Conservation (phyloP, 2,888 invertebrate species). For the Acleris cristana region DNA sequence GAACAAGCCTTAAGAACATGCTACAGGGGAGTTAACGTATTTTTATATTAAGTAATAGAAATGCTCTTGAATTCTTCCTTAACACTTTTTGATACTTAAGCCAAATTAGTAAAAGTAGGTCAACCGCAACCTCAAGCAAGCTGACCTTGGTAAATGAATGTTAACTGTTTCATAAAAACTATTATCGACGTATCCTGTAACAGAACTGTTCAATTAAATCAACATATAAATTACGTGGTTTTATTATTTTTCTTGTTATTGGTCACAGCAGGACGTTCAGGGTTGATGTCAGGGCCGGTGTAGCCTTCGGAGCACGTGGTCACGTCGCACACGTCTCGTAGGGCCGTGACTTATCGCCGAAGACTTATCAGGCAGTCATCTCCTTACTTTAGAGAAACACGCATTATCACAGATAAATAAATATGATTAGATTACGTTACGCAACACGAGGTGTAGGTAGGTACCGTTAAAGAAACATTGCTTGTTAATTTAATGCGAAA, state of each 20-base stretch:
- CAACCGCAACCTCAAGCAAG: too few relatives aligned
- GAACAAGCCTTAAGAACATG: too few relatives aligned
- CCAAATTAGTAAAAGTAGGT: not conserved
- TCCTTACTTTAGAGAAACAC: conserved; percentile 2
- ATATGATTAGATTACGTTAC: not conserved
- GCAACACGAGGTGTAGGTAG: not conserved
- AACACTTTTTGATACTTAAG: not conserved
- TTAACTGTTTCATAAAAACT: too few relatives aligned
- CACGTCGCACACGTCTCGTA: conserved; percentile 18
- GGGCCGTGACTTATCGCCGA: conserved; percentile 29
- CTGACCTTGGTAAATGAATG: too few relatives aligned
- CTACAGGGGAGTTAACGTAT: too few relatives aligned
- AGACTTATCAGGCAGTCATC: conserved; percentile 18
- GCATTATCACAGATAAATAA: conserved; percentile 15
- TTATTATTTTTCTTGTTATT: too few relatives aligned
- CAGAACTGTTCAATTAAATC: too few relatives aligned
- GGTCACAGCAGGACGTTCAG: too few relatives aligned
- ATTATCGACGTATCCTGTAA: too few relatives aligned
- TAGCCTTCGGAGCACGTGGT: conserved; percentile 4
- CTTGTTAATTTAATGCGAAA: too few relatives aligned
- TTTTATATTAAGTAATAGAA: not conserved
- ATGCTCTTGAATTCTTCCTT: not conserved
- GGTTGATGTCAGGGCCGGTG: not conserved
- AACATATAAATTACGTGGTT: too few relatives aligned
- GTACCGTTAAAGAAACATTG: too few relatives aligned